These are phyloP conservation scores for Poliocrania exsul DNA, from an alignment of 2,797 vertebrate species.

Conservation along the genomic window DNA sequence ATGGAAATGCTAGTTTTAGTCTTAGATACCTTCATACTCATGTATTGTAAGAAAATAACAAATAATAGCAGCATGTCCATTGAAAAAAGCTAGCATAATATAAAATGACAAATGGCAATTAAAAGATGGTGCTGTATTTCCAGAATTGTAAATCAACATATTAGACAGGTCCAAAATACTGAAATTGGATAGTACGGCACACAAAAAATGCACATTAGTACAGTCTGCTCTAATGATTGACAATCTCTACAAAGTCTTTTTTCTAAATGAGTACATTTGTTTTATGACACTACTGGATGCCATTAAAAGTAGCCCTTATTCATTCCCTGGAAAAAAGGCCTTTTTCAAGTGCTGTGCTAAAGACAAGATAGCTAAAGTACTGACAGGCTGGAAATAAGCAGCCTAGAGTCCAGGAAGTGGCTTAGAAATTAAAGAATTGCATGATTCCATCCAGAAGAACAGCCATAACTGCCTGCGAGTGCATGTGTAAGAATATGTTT, in stretches of 20 bases:
- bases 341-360: background rate
- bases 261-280: background rate
- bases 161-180: background rate
- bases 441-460: background rate
- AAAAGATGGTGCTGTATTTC: background rate
- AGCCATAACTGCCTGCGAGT: background rate
- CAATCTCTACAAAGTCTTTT: background rate
- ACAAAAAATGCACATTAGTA: background rate
- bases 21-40: background rate
- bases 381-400: background rate
- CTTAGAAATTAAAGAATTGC: background rate
- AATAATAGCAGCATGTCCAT: background rate
- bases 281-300: background rate
- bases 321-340: background rate
- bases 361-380: background rate
- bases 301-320: background rate
- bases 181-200: background rate
- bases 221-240: background rate
- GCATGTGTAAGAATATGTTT: background rate
- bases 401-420: background rate
- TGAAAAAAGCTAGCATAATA: background rate
- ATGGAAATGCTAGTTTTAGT: background rate
- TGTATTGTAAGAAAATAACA: background rate
- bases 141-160: background rate
- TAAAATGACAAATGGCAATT: background rate